Base-by-base conservation (phyloP, 2,113 vertebrate species). In the Benitochromis conjunctus region DNA sequence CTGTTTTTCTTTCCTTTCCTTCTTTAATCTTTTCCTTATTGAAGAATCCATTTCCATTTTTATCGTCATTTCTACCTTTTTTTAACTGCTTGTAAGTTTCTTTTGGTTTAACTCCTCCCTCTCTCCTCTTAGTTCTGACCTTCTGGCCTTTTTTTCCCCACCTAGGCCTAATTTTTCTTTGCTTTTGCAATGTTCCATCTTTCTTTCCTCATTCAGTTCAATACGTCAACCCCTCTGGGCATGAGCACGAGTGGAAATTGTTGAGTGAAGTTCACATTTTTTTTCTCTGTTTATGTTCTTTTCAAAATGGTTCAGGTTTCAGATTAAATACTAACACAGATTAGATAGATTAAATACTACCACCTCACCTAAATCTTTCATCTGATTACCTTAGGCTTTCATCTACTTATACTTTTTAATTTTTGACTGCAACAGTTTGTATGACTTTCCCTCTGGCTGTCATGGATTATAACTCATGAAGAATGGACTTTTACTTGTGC, bases 341-440 rank as follows among this genome's bases (percentile, higher is more conserved):
- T 29, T 5, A 85, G 69, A 83, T 79, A 58, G 91, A 94, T 94
- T 85, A 92, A 92, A 89, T 38, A 92, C 85, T 58, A 92, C 83
- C 86, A 79, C 91, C 89, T 91, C 81, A 86, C 86, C 92, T 92
- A 86, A 94, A 91, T 89, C 74, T 92, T 92, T 89, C 91, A 90
- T 92, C 46, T 41, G 62, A 66, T 64, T 3, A 90, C 91, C 84
- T 85, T 3, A 9, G 19, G 90, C 92, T 94, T 91, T 93, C 83
- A 82, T 91, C 83, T 48, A 57, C 82, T 58, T 85, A 82, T 31
- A 88, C 26, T 78, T 81, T 88, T 77, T 89, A 58, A 91, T 91
- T 92, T 92, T 62, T 36, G 84, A 91, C 89, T 84, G 57, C 64
- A 92, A 79, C 87, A 85, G 82, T 87, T 81, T 88, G 79, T 36